A percentile compares a stretch with the other conserved stretches of the same genome.
These are phyloP conservation scores for Siderastrea siderea DNA, from an alignment of 92 coral and sea anemone genomes.

Conservation along the genomic window DNA sequence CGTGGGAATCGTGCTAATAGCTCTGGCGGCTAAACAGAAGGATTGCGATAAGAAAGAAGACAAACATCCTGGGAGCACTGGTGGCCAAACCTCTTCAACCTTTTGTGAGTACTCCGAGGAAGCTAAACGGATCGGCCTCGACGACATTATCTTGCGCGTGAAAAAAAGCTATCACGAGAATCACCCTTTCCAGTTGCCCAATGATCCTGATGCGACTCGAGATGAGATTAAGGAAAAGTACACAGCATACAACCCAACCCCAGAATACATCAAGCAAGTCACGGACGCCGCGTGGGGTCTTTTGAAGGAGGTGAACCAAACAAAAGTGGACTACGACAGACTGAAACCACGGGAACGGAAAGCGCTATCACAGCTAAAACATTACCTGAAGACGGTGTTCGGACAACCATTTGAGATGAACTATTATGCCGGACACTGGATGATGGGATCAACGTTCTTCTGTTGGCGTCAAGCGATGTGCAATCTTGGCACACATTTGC, in stretches of 20 bases:
- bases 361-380: conserved; percentile 84
- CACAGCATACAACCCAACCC: conserved; percentile 83
- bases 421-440: conserved; percentile 94
- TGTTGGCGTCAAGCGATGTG: conserved; percentile 89
- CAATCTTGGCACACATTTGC: conserved; percentile 41
- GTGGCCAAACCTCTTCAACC: not conserved
- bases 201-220: conserved; percentile 59
- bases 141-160: conserved; percentile 69
- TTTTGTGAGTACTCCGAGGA: conserved; percentile 75
- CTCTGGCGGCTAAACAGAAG: conserved; percentile 63
- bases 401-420: conserved; percentile 89
- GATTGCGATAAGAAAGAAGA: conserved; percentile 3
- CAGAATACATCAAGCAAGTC: conserved; percentile 66
- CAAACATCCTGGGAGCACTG: not conserved
- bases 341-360: conserved; percentile 89
- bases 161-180: conserved; percentile 60
- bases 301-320: conserved; percentile 60
- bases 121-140: conserved; percentile 73
- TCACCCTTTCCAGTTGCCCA: conserved; percentile 61
- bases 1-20: conserved; percentile 81
- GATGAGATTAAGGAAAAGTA: conserved; percentile 57
- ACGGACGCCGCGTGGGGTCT: conserved; percentile 82
- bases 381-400: conserved; percentile 80
- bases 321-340: conserved; percentile 47
- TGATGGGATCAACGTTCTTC: conserved; percentile 93